These are phyloP conservation scores for Myzus persicae DNA, from an alignment of 1,140 invertebrate species.

Conservation along the genomic window DNA sequence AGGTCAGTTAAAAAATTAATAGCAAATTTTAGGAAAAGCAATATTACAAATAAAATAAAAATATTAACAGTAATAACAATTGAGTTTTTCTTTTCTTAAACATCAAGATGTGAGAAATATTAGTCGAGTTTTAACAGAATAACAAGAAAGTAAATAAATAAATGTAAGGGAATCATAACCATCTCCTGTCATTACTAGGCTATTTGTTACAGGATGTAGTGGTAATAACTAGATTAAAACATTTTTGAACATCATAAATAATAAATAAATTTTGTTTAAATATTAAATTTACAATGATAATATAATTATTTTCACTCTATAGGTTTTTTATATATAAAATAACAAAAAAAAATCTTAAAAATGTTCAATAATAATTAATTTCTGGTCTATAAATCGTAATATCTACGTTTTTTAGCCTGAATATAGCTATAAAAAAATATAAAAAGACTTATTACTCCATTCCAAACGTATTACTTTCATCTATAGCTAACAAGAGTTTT, in stretches of 20 bases:
- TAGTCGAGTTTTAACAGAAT: slow-evolving; percentile 52
- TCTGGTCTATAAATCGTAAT: slow-evolving; percentile 55
- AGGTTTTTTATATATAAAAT: slow-evolving; percentile 56
- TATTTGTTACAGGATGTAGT: slow-evolving; percentile 36
- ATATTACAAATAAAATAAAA: slow-evolving; percentile 49
- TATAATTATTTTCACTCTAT: slow-evolving; percentile 53
- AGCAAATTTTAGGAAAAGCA: slow-evolving; percentile 46
- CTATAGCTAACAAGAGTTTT: slow-evolving; percentile 92
- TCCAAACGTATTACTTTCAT: slow-evolving; percentile 97
- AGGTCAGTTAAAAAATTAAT: slow-evolving; percentile 33
- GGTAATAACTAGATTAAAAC: slow-evolving; percentile 52
- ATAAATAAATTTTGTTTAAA: slow-evolving; percentile 58
- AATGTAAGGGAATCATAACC: slow-evolving; percentile 45
- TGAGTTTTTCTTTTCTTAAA: slow-evolving; percentile 47
- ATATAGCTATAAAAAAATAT: slow-evolving; percentile 40
- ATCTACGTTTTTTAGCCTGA: slow-evolving; percentile 37
- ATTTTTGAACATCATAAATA: slow-evolving; percentile 53
- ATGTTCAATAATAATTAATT: slow-evolving; percentile 57
- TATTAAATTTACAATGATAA: slow-evolving; percentile 57
- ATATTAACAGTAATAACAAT: slow-evolving; percentile 45
- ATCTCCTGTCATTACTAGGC: slow-evolving; percentile 23
- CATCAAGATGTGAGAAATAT: slow-evolving; percentile 29
- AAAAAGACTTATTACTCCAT: slow-evolving; percentile 77
- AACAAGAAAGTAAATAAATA: slow-evolving; percentile 57
- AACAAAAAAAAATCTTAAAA: slow-evolving; percentile 56